Conservation (phyloP, 2,113 vertebrate species). For the Ochotona princeps region DNA sequence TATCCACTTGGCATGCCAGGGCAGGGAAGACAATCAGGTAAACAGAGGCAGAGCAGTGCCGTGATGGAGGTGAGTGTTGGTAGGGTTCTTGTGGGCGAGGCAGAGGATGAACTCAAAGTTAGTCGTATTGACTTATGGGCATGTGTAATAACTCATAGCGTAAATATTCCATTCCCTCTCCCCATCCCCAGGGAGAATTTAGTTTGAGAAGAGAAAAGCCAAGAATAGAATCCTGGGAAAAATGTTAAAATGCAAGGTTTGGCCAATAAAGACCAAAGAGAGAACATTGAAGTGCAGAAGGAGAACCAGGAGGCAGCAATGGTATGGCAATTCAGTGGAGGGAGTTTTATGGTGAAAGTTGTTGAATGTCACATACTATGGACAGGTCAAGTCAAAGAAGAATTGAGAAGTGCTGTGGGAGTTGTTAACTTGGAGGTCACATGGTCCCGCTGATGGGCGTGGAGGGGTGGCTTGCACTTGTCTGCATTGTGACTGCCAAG, state of each 20-base stretch:
- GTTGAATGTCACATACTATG: neutral
- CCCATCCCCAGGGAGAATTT: conserved; percentile 50
- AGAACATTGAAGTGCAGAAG: conserved; percentile 1
- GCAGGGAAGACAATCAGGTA: neutral
- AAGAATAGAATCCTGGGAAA: conserved; percentile 76
- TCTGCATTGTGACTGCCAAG: neutral
- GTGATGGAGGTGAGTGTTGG: neutral
- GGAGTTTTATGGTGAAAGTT: conserved; percentile 4
- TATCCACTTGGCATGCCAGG: neutral
- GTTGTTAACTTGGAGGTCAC: neutral
- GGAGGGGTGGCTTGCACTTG: rapidly evolving
- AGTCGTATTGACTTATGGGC: conserved; percentile 55
- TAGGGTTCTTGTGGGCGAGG: rapidly evolving
- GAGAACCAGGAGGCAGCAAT: neutral
- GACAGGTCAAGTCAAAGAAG: conserved; percentile 31
- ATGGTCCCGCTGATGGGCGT: neutral
- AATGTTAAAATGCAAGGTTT: conserved; percentile 64
- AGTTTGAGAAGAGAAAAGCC: conserved; percentile 68
- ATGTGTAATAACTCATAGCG: conserved; percentile 44
- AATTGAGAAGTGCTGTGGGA: neutral
- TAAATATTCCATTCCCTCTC: neutral
- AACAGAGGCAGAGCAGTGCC: neutral
- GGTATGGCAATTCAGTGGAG: neutral
- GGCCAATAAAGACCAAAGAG: conserved; percentile 34
- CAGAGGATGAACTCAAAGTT: neutral